Evolutionary conservation across 2,113 vertebrate genomes (phyloP).

Genomic region (Prunella fulvescens): DNA sequence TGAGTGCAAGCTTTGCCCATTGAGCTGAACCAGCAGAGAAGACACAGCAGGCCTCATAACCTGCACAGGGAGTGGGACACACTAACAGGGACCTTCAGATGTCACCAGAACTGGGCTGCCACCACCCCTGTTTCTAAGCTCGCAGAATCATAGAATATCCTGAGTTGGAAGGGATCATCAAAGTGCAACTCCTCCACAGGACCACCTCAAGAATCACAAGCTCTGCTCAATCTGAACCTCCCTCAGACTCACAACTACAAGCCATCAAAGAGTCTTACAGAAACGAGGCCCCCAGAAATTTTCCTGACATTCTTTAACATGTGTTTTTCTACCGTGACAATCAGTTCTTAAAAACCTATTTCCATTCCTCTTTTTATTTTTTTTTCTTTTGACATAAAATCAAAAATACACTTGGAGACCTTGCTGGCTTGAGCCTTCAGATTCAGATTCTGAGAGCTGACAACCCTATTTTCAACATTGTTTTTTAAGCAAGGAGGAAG

Average conservation of each 20-base stretch:
- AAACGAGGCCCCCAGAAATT: neutral
- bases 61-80: neutral
- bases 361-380: neutral
- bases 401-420: slow-evolving; percentile 12
- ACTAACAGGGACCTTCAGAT: neutral
- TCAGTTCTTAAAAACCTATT: slow-evolving; percentile 2
- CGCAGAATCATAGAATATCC: neutral
- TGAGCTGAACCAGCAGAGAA: neutral
- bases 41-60: neutral
- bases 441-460: slow-evolving; percentile 10
- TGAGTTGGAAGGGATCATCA: neutral
- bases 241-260: neutral
- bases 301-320: neutral
- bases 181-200: neutral
- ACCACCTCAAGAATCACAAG: neutral
- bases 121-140: neutral
- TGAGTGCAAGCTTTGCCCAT: neutral
- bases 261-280: neutral
- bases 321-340: rapidly evolving
- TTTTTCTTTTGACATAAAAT: neutral
- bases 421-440: neutral
- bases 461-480: neutral
- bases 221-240: neutral
- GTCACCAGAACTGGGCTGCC: neutral
- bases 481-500: neutral